phyloP scores from a whole-genome alignment of 1,140 invertebrate genomes.

The Marisa cornuarietis region DNA sequence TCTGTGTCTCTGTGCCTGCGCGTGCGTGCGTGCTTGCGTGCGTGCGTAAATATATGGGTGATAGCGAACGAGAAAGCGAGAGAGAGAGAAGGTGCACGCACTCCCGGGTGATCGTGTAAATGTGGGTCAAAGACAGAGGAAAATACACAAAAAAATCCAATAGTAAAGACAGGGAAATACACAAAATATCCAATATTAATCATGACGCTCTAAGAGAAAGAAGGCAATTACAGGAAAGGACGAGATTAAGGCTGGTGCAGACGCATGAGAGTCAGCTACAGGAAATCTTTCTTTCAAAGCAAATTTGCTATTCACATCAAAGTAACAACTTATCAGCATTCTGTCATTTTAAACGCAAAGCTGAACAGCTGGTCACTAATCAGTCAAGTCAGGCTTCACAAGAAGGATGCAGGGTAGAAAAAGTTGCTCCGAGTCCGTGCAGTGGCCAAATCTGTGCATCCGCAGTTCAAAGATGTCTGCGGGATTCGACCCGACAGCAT shows the following conservation, averaged over 20 bases:
- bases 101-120: neutral
- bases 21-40: neutral
- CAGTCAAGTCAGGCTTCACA: neutral
- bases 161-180: neutral
- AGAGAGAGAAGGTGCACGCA: neutral
- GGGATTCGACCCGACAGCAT: no score
- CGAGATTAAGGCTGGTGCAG: neutral
- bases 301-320: no score
- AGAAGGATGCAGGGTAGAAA: neutral
- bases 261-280: no score
- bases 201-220: neutral
- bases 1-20: slow-evolving; percentile 5
- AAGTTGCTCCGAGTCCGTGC: no score
- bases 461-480: no score
- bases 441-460: no score
- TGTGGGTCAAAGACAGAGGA: neutral
- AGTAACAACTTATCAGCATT: no score
- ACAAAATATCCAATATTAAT: no score
- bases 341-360: neutral
- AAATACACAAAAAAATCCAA: no score
- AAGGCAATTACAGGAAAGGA: neutral
- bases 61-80: no score
- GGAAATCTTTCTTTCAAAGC: neutral
- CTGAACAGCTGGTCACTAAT: neutral
- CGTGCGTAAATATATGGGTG: neutral